Evolutionary conservation across 2,113 vertebrate genomes (phyloP).

Genomic region (Corvus moneduloides): DNA sequence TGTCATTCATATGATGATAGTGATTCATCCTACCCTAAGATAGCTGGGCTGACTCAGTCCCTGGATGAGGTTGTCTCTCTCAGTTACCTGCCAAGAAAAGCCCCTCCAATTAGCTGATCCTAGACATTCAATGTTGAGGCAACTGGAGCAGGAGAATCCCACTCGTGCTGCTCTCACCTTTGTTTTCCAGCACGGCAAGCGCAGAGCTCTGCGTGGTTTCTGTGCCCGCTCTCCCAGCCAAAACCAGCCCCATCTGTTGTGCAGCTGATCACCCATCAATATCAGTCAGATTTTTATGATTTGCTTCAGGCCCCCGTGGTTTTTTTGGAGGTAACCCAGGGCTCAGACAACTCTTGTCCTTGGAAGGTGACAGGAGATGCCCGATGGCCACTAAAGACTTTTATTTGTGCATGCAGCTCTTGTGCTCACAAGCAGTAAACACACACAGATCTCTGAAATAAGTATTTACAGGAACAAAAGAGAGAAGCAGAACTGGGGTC

Average conservation of each 20-base stretch:
- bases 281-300: background rate
- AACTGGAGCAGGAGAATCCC: background rate
- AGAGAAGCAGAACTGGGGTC: background rate
- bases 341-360: background rate
- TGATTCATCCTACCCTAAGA: constrained; percentile 2
- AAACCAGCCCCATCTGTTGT: background rate
- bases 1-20: background rate
- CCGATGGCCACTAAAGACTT: background rate
- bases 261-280: background rate
- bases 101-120: constrained; percentile 45
- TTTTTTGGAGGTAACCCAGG: background rate
- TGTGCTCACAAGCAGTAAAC: background rate
- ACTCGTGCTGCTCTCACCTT: background rate
- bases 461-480: background rate
- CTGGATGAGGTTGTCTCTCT: background rate
- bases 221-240: background rate
- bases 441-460: rapidly evolving
- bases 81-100: background rate
- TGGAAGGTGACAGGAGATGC: background rate
- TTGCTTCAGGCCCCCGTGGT: background rate
- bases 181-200: background rate
- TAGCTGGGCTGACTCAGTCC: constrained; percentile 42
- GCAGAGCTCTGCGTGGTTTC: background rate
- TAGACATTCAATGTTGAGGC: background rate
- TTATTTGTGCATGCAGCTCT: background rate